phyloP scores from a whole-genome alignment of 2,797 vertebrate genomes.

The Acanthornis magna region DNA sequence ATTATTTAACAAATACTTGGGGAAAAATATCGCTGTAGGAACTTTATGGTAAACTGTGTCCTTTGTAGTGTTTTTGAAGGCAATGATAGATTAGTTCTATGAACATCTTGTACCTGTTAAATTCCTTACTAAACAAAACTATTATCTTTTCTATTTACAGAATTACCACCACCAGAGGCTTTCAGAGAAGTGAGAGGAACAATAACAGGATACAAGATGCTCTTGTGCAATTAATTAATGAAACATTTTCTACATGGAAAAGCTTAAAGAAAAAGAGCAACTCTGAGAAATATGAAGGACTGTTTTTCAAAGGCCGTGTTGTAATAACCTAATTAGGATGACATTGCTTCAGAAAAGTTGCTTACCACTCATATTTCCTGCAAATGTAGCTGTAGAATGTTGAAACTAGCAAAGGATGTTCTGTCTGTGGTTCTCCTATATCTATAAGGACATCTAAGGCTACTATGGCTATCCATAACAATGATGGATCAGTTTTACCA shows the following conservation, averaged over 20 bases:
- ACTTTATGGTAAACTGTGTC: not conserved
- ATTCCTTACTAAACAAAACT: not conserved
- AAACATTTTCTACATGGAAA: not conserved
- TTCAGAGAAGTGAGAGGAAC: not conserved
- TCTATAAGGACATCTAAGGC: not conserved
- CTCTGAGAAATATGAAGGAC: not conserved
- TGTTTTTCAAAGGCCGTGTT: not conserved
- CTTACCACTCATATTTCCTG: not conserved
- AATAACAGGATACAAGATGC: not conserved
- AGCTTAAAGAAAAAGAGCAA: not conserved
- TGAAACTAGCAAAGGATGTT: not conserved
- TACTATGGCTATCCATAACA: not conserved
- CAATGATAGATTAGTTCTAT: not conserved
- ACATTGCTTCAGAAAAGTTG: not conserved
- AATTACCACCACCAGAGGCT: not conserved
- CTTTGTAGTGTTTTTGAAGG: not conserved
- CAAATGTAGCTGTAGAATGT: not conserved
- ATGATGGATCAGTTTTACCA: not conserved
- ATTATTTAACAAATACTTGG: not conserved
- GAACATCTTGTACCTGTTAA: not conserved
- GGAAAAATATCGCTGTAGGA: not conserved
- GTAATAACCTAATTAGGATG: not conserved
- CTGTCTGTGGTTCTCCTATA: not conserved
- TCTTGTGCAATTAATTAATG: not conserved
- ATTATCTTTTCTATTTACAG: not conserved